Percentiles rank a stretch among this genome's conserved stretches.
These are phyloP conservation scores for Drosophila sechellia DNA, from an alignment of 1,140 invertebrate genomes.

Conservation along the genomic window DNA sequence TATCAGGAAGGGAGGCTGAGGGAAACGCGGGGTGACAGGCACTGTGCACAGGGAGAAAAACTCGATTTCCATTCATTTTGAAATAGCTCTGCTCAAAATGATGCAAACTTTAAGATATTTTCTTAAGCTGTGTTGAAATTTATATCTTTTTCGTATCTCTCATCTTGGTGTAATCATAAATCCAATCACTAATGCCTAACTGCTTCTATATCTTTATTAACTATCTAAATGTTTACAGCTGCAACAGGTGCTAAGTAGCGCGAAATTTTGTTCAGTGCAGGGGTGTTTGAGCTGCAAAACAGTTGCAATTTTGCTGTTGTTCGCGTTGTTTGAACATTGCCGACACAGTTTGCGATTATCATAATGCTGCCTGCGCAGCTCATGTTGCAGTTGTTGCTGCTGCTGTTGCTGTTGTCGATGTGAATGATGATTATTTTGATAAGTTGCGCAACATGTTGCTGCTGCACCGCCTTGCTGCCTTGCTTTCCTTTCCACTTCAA, in stretches of 20 bases:
- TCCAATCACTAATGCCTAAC: too few relatives aligned
- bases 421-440: slow-evolving; percentile 81
- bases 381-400: slow-evolving; percentile 25
- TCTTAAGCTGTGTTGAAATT: too few relatives aligned
- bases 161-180: too few relatives aligned
- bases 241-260: not conserved
- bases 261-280: slow-evolving; percentile 7
- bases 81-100: too few relatives aligned
- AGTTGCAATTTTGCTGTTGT: slow-evolving; percentile 72
- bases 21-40: slow-evolving; percentile 14
- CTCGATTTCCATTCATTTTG: not conserved
- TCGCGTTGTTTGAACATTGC: slow-evolving; percentile 70
- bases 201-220: too few relatives aligned
- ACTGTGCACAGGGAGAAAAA: slow-evolving; percentile 6
- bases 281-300: slow-evolving; percentile 62
- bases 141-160: too few relatives aligned
- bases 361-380: slow-evolving; percentile 74
- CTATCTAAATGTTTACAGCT: not conserved
- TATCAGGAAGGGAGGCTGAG: slow-evolving; percentile 38
- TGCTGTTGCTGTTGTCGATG: slow-evolving; percentile 55
- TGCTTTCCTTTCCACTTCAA: slow-evolving; percentile 25
- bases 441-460: slow-evolving; percentile 78
- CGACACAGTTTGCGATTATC: slow-evolving; percentile 75
- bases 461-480: slow-evolving; percentile 7
- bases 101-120: too few relatives aligned